Percentiles rank a stretch among this genome's conserved stretches.
Evolutionary conservation across 2,888 invertebrate genomes (phyloP).

Genomic region (Acanthococcus lagerstroemiae): DNA sequence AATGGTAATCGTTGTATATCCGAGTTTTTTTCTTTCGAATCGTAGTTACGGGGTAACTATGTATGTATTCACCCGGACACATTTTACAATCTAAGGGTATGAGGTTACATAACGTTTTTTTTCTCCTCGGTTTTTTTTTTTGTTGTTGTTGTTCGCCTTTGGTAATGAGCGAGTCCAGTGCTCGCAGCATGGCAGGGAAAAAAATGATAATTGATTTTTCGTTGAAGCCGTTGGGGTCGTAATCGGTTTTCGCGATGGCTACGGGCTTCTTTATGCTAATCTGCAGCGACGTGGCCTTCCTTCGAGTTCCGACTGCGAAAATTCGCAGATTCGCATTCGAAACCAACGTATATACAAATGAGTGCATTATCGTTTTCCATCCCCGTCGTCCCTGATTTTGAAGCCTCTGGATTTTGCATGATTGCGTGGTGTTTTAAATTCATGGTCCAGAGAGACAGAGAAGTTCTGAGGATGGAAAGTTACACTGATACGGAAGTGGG

Average conservation of each 20-base stretch:
- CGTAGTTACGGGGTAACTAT: conserved; percentile 10
- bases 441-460: too few species aligned
- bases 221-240: conserved; percentile 22
- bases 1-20: conserved; percentile 22
- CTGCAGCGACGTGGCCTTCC: too few species aligned
- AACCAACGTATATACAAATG: too few species aligned
- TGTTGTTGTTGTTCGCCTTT: conserved; percentile 5
- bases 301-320: too few species aligned
- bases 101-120: conserved; percentile 24
- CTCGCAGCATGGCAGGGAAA: background rate
- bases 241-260: background rate
- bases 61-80: background rate
- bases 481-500: too few species aligned
- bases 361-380: too few species aligned
- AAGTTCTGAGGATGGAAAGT: too few species aligned
- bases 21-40: conserved; percentile 15
- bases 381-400: too few species aligned
- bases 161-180: conserved; percentile 28
- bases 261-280: background rate
- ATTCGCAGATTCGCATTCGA: too few species aligned
- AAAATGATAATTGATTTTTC: conserved; percentile 30
- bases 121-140: conserved; percentile 1
- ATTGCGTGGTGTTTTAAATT: too few species aligned
- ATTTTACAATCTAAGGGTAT: conserved; percentile 18
- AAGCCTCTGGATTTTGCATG: too few species aligned